Evolutionary conservation across 2,888 invertebrate species (phyloP).

Genomic region (Lycaena phlaeas): DNA sequence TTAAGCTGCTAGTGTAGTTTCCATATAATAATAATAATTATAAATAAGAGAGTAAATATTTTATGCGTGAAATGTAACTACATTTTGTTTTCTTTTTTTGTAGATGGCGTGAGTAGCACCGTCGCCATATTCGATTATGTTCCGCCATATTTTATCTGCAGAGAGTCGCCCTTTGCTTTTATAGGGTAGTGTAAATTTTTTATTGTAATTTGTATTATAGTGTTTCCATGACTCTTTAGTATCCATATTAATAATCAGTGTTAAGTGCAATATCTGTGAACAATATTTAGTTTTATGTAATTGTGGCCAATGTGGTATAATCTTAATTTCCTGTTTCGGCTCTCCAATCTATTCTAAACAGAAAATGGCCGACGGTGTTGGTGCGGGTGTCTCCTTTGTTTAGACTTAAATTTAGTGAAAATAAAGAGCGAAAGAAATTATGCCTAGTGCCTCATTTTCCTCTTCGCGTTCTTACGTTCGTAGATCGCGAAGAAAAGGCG

Average conservation of each 20-base stretch:
- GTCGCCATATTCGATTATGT: conserved; percentile 54
- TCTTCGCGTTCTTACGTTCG: conserved; percentile 93
- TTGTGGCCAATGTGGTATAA: conserved; percentile 46
- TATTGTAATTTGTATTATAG: conserved; percentile 48
- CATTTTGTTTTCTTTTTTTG: conserved; percentile 15
- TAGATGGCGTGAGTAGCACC: conserved; percentile 41
- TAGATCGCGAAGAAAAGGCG: conserved; percentile 93
- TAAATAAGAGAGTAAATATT: too few species aligned
- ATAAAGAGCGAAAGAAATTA: conserved; percentile 76
- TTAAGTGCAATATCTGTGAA: conserved; percentile 45
- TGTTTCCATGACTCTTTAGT: conserved; percentile 56
- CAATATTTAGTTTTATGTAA: conserved; percentile 30
- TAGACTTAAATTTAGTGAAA: conserved; percentile 75
- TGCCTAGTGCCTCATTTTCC: conserved; percentile 96
- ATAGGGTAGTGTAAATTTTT: conserved; percentile 54
- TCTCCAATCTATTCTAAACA: conserved; percentile 75
- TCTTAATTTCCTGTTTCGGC: conserved; percentile 58
- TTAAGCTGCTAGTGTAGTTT: too few species aligned
- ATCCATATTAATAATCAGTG: conserved; percentile 48
- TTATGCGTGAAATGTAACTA: neutral
- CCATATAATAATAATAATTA: too few species aligned
- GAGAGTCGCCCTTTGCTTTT: conserved; percentile 60
- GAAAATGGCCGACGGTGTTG: conserved; percentile 88
- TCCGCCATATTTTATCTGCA: conserved; percentile 64
- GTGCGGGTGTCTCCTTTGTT: conserved; percentile 89